Evolutionary conservation across 2,113 vertebrate species (phyloP), one percentile per base, ranked within the genome.

Genomic region (Nestor notabilis): DNA sequence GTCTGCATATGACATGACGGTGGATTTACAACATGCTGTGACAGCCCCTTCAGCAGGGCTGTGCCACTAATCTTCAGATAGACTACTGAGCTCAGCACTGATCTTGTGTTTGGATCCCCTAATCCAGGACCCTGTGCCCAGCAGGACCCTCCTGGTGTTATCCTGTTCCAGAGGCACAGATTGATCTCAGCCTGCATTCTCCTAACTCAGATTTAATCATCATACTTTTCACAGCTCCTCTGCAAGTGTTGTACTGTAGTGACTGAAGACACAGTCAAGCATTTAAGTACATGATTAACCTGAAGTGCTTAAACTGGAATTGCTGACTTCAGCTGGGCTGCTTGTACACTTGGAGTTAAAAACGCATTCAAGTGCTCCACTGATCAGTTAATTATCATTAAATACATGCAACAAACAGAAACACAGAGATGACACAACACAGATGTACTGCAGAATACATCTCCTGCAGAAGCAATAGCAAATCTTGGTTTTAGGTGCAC

Each of bases 1-100:
- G 25, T 21, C 89, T 81, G 37, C 55, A 19, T 92, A 56, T 0
- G 0, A 81, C 35, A 50, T 39, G 74, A 82, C 31, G 72, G 77
- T 10, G 25, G 91, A 95, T 95, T 92, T 95, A 69, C 65, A 91
- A 82, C 72, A 61, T 33, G 81, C 92, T 93, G 89, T 66, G 77
- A 91, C 90, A 89, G 83, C 56, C 65, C 33, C 61, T 95, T 56
- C 65, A 89, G 90, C 35, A 20, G 64, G 72, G 69, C 76, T 71
- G 50, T 66, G 79, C 41, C 69, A 64, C 72, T 96, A 87, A 94
- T 86, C 88, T 93, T 90, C 80, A 47, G 8, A 35, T 2, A 94
- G 24, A 65, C 64, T 39, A 58, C 65, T 41, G 74, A 74, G 64
- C 87, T 85, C 72, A 84, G 94, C 92, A 46, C 53, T 50, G 71